Percentiles rank a stretch among this genome's conserved stretches.
Conservation (phyloP, 2,888 invertebrate species). For the Linyphia triangularis region DNA sequence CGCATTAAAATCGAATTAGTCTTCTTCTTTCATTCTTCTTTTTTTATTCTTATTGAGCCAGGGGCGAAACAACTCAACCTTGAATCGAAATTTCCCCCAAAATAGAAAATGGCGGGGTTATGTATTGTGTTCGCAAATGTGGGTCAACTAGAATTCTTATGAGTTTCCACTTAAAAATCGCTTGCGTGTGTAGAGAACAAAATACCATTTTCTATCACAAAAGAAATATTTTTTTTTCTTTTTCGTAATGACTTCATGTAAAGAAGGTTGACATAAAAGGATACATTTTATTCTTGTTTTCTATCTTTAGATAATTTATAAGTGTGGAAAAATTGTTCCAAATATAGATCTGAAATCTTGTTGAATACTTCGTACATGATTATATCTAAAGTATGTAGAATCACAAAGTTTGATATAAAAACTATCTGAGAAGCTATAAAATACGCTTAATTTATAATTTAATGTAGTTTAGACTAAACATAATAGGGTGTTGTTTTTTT, state of each 20-base stretch:
- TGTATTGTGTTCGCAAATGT: constrained; percentile 49
- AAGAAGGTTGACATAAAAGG: constrained; percentile 4
- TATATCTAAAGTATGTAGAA: no score
- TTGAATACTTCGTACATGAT: no score
- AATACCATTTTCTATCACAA: constrained; percentile 1
- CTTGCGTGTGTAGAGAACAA: not conserved
- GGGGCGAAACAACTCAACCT: constrained; percentile 46
- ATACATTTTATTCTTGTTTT: not conserved
- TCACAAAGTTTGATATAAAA: no score
- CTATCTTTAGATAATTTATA: not conserved
- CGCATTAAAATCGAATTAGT: constrained; percentile 61
- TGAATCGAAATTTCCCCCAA: constrained; percentile 19
- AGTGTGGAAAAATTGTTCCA: not conserved
- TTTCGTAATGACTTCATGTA: not conserved
- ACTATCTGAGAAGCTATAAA: no score
- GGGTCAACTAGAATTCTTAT: constrained; percentile 24
- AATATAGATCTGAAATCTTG: no score
- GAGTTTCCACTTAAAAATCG: not conserved
- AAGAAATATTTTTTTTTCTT: constrained; percentile 7
- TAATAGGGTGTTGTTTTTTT: no score
- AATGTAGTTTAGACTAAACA: no score
- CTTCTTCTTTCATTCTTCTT: constrained; percentile 6
- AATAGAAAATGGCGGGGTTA: constrained; percentile 29
- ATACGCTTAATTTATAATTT: no score
- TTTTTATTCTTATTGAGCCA: not conserved